Conservation (phyloP, 2,113 vertebrate species). For the Plectropomus leopardus region DNA sequence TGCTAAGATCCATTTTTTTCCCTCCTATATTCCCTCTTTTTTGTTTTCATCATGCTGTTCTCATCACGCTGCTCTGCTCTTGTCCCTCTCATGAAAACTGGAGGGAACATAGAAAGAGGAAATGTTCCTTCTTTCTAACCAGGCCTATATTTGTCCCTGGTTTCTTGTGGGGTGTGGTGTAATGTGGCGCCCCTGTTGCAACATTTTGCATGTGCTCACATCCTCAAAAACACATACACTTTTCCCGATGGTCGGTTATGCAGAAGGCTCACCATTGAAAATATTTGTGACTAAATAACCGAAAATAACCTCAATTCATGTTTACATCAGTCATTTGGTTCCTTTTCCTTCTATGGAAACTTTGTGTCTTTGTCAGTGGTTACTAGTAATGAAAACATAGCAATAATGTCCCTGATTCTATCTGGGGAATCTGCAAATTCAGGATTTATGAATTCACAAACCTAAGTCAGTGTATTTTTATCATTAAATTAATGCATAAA, state of each 20-base stretch:
- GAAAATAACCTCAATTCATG: conserved; percentile 24
- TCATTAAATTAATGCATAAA: not conserved
- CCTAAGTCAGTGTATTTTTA: not conserved
- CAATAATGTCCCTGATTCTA: not conserved
- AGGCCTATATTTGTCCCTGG: conserved; percentile 50
- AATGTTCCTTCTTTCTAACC: conserved; percentile 41
- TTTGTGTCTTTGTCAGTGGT: not conserved
- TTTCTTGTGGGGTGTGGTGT: conserved; percentile 48
- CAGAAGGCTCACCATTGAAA: conserved; percentile 34
- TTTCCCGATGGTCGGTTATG: conserved; percentile 33
- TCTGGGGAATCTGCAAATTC: not conserved
- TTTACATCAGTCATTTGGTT: not conserved
- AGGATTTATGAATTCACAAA: not conserved
- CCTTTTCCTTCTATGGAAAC: not conserved
- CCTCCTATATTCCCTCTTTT: conserved; percentile 19
- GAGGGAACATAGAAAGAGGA: conserved; percentile 63
- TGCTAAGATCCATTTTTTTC: conserved; percentile 28
- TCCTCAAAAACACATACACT: conserved; percentile 60
- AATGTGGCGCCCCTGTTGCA: conserved; percentile 39
- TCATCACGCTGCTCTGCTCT: conserved; percentile 29
- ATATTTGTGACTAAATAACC: conserved; percentile 5
- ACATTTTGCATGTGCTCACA: conserved; percentile 50
- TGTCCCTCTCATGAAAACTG: conserved; percentile 34
- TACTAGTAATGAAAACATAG: no score
- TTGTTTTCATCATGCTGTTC: conserved; percentile 1